Evolutionary conservation across 2,888 invertebrate genomes (phyloP).

Genomic region (Linyphia triangularis): DNA sequence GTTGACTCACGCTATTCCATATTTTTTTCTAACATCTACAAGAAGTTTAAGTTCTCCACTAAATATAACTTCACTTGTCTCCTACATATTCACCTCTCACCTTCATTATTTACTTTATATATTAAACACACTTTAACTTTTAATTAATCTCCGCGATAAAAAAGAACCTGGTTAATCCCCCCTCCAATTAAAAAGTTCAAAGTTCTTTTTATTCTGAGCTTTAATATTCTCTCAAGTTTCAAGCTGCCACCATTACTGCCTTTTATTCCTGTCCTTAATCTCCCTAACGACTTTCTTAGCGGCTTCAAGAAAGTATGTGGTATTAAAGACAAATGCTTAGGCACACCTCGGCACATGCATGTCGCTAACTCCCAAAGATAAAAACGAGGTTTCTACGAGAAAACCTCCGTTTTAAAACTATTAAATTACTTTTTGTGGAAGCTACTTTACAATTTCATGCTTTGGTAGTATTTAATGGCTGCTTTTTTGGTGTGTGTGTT

Average conservation of each 20-base stretch:
- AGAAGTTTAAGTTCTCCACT: too few species aligned
- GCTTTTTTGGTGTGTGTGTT: too few species aligned
- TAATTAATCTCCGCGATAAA: not conserved
- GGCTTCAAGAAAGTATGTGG: not conserved
- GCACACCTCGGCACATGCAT: not conserved
- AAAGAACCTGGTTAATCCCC: not conserved
- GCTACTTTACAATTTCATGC: too few species aligned
- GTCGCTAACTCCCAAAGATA: not conserved
- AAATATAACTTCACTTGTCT: too few species aligned
- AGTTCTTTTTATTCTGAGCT: not conserved
- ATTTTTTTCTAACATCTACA: too few species aligned
- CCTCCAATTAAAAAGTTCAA: not conserved
- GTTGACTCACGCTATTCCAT: too few species aligned
- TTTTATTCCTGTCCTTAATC: not conserved
- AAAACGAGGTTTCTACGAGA: too few species aligned
- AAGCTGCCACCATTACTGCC: not conserved
- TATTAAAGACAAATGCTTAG: not conserved
- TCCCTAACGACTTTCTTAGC: not conserved
- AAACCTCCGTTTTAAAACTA: too few species aligned
- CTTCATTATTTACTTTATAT: not conserved
- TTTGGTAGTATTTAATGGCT: too few species aligned
- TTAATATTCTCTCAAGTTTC: conserved; percentile 3
- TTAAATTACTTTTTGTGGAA: too few species aligned
- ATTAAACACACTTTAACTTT: conserved; percentile 3
- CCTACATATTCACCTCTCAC: too few species aligned